Conservation (phyloP, 2,797 vertebrate species). For the Sebastes kiyomatsui region DNA sequence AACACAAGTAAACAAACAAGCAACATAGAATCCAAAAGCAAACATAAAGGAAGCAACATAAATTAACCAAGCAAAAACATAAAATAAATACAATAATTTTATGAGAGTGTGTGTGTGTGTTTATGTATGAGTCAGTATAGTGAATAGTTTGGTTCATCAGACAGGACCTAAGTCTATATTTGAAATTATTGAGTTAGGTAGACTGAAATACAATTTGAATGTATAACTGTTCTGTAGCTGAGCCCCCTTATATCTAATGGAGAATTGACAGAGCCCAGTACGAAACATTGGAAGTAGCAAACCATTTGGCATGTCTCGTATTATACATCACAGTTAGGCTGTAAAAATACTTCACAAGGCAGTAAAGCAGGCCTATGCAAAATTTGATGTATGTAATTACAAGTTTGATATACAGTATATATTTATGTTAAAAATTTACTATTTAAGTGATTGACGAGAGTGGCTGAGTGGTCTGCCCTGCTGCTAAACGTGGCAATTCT, state of each 20-base stretch:
- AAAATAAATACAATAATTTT: too few relatives aligned
- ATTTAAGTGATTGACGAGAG: background rate
- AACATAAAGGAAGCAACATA: too few relatives aligned
- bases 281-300: background rate
- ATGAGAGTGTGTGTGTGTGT: too few relatives aligned
- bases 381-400: background rate
- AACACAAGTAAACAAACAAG: too few relatives aligned
- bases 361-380: background rate
- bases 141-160: background rate
- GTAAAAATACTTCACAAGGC: background rate
- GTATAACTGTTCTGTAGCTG: background rate
- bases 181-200: background rate
- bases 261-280: background rate
- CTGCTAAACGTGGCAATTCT: background rate
- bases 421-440: background rate
- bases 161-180: background rate
- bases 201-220: background rate
- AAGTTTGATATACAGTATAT: background rate
- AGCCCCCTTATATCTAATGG: background rate
- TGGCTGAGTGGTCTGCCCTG: background rate
- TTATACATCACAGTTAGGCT: background rate
- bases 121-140: too few relatives aligned
- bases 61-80: too few relatives aligned
- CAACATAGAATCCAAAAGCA: too few relatives aligned
- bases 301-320: background rate